These are phyloP conservation scores for Clunio marinus DNA, from an alignment of 2,888 invertebrate species.

Conservation along the genomic window DNA sequence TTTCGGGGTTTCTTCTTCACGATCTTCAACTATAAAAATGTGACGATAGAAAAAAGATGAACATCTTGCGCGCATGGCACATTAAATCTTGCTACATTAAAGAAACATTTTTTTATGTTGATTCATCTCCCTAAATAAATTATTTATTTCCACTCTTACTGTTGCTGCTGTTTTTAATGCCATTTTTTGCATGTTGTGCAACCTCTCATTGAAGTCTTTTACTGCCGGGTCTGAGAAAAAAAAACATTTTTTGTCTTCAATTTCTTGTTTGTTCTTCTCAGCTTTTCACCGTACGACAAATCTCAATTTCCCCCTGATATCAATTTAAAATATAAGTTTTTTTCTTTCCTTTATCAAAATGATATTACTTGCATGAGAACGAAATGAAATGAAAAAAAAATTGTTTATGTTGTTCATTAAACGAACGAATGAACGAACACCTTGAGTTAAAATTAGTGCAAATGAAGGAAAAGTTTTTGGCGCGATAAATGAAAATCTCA, in stretches of 20 bases:
- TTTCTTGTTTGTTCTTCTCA: slow-evolving; percentile 3
- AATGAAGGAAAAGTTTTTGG: slow-evolving; percentile 25
- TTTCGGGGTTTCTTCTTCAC: background rate
- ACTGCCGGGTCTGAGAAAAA: too few species aligned
- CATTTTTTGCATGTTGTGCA: slow-evolving; percentile 32
- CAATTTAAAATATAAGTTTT: slow-evolving; percentile 26
- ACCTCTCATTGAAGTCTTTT: slow-evolving; percentile 38
- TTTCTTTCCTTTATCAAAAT: slow-evolving; percentile 9
- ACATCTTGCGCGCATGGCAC: slow-evolving; percentile 37
- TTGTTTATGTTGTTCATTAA: slow-evolving; percentile 18
- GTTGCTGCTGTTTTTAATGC: slow-evolving; percentile 16
- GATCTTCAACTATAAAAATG: background rate
- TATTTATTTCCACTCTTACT: background rate
- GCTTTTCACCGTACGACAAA: slow-evolving; percentile 1
- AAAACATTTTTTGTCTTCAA: background rate
- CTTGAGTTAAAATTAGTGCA: slow-evolving; percentile 30
- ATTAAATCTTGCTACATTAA: slow-evolving; percentile 29
- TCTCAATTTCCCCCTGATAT: slow-evolving; percentile 21
- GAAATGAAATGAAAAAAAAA: slow-evolving; percentile 18
- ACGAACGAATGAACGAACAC: too few species aligned
- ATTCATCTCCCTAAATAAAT: slow-evolving; percentile 1
- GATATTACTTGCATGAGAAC: slow-evolving; percentile 18
- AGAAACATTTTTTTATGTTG: slow-evolving; percentile 29
- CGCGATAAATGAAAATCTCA: slow-evolving; percentile 9
- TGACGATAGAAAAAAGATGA: too few species aligned